Base-by-base conservation (phyloP, 2,888 invertebrate species). In the Tholera decimalis region DNA sequence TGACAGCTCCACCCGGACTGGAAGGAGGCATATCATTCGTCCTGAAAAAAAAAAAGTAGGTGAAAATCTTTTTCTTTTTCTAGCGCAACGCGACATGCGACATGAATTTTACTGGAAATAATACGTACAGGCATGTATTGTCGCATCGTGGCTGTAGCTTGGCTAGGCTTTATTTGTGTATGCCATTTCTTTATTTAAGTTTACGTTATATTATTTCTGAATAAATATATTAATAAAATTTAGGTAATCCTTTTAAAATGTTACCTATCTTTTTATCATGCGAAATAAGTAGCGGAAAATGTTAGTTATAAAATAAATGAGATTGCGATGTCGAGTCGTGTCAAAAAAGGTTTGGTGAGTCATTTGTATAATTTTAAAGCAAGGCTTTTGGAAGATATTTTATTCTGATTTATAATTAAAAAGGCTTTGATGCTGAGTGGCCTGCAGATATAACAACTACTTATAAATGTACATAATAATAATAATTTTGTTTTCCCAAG, bases 251-350 rank as follows among this genome's bases (percentile, higher is more conserved):
- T 43, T 43, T 46, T 39, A 51, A 50, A 58, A 46, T 8, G 22
- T 18, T 39, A 47, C 35, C 7, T 30, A 63, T 47, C 50, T 41
- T 55, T 64, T 58, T n/a, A n/a, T n/a, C 39, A 59, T 58, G 37
- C 18, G 54, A 43, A 77, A 73, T 77, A 77, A 59, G 50, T 35
- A 44, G 44, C 30, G 43, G 26, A 35, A 54, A 77, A 73, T 70
- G 33, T 57, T 47, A 61, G 33, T 56, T 53, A 54, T 22, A 69
- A 68, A 71, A 59, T 59, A 50, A 71, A 71, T 54, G 60, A 54
- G 39, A 59, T 35, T 28, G 49, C 28, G 20, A 13, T 68, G 43
- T 54, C 68, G 18, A 43, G 43, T 49, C 22, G 37, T 58, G 39
- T 43, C 47, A 73, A 64, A 49, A 57, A 51, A 18, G 24, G 20